Base-by-base conservation (phyloP, 2,113 vertebrate species). In the Pelobates fuscus region DNA sequence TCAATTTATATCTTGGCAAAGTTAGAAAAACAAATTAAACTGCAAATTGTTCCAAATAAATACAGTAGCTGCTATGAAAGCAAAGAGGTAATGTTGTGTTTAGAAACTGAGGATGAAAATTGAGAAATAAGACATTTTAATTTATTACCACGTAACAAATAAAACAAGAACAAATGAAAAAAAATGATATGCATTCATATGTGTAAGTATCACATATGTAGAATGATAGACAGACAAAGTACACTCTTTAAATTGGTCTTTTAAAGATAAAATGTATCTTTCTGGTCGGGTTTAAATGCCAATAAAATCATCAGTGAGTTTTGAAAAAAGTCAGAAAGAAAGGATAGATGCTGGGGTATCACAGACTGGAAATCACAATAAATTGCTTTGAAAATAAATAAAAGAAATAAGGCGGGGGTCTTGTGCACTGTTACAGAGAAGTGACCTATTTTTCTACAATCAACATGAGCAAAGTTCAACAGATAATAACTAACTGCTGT, bases 21-120 rank as follows among this genome's bases (percentile, higher is more conserved):
- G 87, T 87, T 81, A 86, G 75, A 85, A 88, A 89, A 85, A 79
- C 77, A 88, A 87, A 89, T 87, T 85, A 85, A 61, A 77, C 43
- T 27, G 25, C 71, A 78, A 78, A 83, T 86, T 82, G 49, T 78
- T 81, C 76, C 68, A 81, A 84, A 86, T 77, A 85, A 86, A 89
- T 81, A 74, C 67, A 82, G 72, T 79, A 82, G 72, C 80, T 81
- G 49, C 15, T 63, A 79, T 59, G 71, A 81, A 86, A 18, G 10
- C 4, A 5, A 49, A 17, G 5, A 76, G 44, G 52, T 55, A 55
- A 55, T 55, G 21, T 55, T 21, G 52, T 17, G 18, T 20, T 23
- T 8, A 17, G 52, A 55, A 23, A 7, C 52, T 5, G 52, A 23
- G 52, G 52, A 23, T 2, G n/a, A 23, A 20, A 55, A n/a, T 49